Base-by-base conservation (phyloP, 1,140 invertebrate genomes). In the Cherax destructor region DNA sequence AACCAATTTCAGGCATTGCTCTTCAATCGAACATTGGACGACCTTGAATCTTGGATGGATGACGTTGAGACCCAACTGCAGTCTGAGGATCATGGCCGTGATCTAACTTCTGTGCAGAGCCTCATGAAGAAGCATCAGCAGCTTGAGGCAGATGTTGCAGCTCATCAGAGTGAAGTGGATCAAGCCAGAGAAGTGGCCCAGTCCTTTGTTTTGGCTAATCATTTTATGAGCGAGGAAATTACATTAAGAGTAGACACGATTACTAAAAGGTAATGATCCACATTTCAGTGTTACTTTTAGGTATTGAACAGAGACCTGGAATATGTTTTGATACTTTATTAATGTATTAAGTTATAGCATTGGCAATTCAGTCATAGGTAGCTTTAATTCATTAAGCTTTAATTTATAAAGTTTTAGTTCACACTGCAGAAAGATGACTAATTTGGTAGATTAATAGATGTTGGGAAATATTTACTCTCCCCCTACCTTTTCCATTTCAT, bases 11-110 rank as follows among this genome's bases (percentile, higher is more conserved):
- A 98, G 94, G 98, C 98, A 0, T 94, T 98, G 1, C 95, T 98
- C 49, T 98, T 98, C 93, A 96, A 96, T 81, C 96, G 98, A 2
- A 97, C 97, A 4, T 94, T 99, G 13, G 98, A 98, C 94, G 98
- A 99, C 94, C 97, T 99, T 93, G 97, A 98, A 93, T 95, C 96
- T 18, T 99, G 98, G 98, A 97, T 99, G 94, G 97, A 98, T 92
- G 97, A 98, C 86, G 96, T 98, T 10, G 97, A 98, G 94, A 95
- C 95, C 4, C 97, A 97, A 92, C 95, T 98, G 9, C 96, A 97
- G 79, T 97, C 97, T 49, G 97, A 97, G 92, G 97, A 98, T 94
- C 97, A 98, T 90, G 97, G 97, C 72, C 94, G 94, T 86, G 98
- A 99, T 94, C 94, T 98, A 52, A 96, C 97, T 0, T 97, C 97